Conservation (phyloP, 2,888 invertebrate genomes). For the Crossocerus cetratus region DNA sequence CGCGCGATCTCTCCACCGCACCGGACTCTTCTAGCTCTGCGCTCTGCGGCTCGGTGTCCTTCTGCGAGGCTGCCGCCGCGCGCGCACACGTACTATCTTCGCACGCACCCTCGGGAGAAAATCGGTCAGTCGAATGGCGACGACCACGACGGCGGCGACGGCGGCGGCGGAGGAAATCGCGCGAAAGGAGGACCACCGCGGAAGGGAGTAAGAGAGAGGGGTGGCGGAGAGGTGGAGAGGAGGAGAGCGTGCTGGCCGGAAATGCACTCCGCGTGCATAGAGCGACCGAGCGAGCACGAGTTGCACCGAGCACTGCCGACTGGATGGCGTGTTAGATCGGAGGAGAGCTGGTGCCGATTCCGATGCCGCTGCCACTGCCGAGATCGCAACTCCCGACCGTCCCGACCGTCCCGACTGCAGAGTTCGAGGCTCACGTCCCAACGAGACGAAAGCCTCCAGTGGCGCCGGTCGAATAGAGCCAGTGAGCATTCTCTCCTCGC, state of each 20-base stretch:
- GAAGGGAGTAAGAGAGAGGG: constrained; percentile 10
- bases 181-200: not conserved
- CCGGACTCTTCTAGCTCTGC: constrained; percentile 16
- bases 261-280: constrained; percentile 46
- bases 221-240: constrained; percentile 1
- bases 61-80: constrained; percentile 12
- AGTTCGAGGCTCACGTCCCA: constrained; percentile 12
- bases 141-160: constrained; percentile 7
- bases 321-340: constrained; percentile 41
- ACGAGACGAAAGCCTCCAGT: constrained; percentile 49
- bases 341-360: constrained; percentile 31
- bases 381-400: not conserved
- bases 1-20: too few species aligned
- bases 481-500: too few species aligned
- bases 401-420: too few species aligned
- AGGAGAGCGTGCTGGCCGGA: constrained; percentile 33
- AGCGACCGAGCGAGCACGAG: constrained; percentile 62
- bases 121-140: constrained; percentile 41
- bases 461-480: constrained; percentile 51
- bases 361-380: constrained; percentile 28
- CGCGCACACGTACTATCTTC: constrained; percentile 23
- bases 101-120: constrained; percentile 29
- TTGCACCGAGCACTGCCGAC: constrained; percentile 62
- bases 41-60: constrained; percentile 9
- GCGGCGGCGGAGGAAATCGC: constrained; percentile 2